These are phyloP conservation scores for Orthosia gothica DNA, from an alignment of 2,888 invertebrate genomes.

Conservation along the genomic window DNA sequence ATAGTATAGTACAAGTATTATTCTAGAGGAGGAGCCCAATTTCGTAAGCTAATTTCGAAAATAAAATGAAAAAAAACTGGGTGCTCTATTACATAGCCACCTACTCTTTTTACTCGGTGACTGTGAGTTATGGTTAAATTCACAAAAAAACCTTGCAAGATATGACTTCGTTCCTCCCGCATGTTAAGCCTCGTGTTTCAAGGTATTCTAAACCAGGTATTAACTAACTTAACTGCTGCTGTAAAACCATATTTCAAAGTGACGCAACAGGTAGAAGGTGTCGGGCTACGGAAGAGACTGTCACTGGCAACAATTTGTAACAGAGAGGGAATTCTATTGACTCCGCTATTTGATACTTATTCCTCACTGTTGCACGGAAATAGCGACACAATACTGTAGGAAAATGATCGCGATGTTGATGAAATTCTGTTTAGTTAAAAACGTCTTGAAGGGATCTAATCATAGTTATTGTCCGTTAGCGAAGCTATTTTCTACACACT, in stretches of 20 bases:
- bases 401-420: conserved; percentile 4
- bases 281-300: conserved; percentile 37
- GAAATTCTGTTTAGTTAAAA: not conserved
- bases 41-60: no score
- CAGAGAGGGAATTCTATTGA: conserved; percentile 24
- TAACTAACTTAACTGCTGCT: not conserved
- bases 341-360: conserved; percentile 30
- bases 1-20: no score
- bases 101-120: not conserved
- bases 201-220: not conserved
- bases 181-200: conserved; percentile 7
- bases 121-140: not conserved
- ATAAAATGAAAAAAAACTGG: no score
- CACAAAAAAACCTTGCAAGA: not conserved
- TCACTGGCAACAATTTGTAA: conserved; percentile 27
- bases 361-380: conserved; percentile 1
- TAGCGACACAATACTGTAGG: not conserved
- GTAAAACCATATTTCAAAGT: conserved; percentile 11
- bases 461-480: no score
- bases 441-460: not conserved
- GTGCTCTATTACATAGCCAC: no score
- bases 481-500: no score
- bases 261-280: conserved; percentile 32
- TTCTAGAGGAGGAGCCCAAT: no score
- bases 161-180: not conserved